phyloP scores from a whole-genome alignment of 1,140 invertebrate genomes.

The Cydia amplana region DNA sequence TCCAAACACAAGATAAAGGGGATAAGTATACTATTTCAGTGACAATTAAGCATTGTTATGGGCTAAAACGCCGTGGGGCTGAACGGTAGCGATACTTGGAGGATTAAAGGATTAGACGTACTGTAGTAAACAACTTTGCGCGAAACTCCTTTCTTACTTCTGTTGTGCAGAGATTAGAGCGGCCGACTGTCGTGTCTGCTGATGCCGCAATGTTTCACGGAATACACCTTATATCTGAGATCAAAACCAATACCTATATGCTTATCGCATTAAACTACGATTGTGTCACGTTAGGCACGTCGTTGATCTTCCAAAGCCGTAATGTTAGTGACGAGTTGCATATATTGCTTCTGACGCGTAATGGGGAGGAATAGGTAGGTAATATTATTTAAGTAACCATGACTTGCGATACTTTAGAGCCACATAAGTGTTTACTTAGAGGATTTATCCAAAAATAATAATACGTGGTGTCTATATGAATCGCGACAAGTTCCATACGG shows the following conservation, averaged over 20 bases:
- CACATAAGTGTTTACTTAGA: slow-evolving; percentile 18
- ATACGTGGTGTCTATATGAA: slow-evolving; percentile 40
- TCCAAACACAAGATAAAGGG: slow-evolving; percentile 37
- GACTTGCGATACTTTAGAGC: slow-evolving; percentile 7
- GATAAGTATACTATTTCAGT: slow-evolving; percentile 52
- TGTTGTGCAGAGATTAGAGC: slow-evolving; percentile 28
- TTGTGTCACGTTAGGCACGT: background rate
- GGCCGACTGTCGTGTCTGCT: background rate
- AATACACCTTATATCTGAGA: slow-evolving; percentile 9
- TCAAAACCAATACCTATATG: background rate
- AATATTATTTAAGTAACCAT: background rate
- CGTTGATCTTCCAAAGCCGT: background rate
- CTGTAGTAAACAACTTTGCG: slow-evolving; percentile 56
- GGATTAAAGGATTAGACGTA: slow-evolving; percentile 71
- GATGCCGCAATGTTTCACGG: slow-evolving; percentile 6
- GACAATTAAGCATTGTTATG: slow-evolving; percentile 62
- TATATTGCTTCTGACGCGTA: background rate
- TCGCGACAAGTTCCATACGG: slow-evolving; percentile 69
- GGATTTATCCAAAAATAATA: slow-evolving; percentile 21
- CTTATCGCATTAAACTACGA: background rate
- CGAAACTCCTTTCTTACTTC: slow-evolving; percentile 49
- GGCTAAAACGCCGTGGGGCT: slow-evolving; percentile 43
- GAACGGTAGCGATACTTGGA: slow-evolving; percentile 59
- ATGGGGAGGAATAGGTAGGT: background rate
- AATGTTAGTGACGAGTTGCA: background rate